Conservation (phyloP, 64 coral and sea anemone genomes). For the Orbicella faveolata region DNA sequence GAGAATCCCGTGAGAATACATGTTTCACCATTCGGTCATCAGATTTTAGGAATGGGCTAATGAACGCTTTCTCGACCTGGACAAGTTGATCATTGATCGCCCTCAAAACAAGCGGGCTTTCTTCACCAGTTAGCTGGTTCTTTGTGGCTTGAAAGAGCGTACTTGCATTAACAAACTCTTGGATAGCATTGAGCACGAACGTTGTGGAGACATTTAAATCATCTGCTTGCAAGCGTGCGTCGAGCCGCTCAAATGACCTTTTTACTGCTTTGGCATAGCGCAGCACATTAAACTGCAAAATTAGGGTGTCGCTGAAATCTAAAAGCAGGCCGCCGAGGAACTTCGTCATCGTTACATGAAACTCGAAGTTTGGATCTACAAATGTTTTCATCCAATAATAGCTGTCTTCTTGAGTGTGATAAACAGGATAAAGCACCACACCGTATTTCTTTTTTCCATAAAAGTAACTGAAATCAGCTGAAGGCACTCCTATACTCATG, state of each 20-base stretch:
- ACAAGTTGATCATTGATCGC: constrained; percentile 63
- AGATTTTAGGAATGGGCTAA: not conserved
- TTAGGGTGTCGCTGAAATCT: constrained; percentile 39
- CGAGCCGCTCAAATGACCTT: not conserved
- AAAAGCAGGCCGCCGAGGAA: constrained; percentile 55
- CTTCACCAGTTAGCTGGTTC: constrained; percentile 41
- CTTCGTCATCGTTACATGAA: constrained; percentile 56
- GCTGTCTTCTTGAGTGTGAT: constrained; percentile 67
- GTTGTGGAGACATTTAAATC: not conserved
- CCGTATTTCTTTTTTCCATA: constrained; percentile 23
- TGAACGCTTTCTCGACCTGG: constrained; percentile 54
- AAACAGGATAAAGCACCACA: constrained; percentile 39
- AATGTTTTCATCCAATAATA: constrained; percentile 77
- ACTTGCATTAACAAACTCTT: constrained; percentile 43
- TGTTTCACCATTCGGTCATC: constrained; percentile 29
- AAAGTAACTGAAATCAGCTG: constrained; percentile 63
- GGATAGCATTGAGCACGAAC: constrained; percentile 34
- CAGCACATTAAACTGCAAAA: constrained; percentile 34
- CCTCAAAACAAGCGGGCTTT: constrained; percentile 18
- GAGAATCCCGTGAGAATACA: not conserved
- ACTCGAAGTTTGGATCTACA: constrained; percentile 66
- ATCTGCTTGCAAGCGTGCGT: not conserved
- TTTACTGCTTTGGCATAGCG: constrained; percentile 11
- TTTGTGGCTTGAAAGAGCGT: constrained; percentile 26
- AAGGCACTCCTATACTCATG: constrained; percentile 44